A percentile compares a stretch with the other conserved stretches of the same genome.
Conservation (phyloP, 2,888 invertebrate species). For the Aplocera efformata region DNA sequence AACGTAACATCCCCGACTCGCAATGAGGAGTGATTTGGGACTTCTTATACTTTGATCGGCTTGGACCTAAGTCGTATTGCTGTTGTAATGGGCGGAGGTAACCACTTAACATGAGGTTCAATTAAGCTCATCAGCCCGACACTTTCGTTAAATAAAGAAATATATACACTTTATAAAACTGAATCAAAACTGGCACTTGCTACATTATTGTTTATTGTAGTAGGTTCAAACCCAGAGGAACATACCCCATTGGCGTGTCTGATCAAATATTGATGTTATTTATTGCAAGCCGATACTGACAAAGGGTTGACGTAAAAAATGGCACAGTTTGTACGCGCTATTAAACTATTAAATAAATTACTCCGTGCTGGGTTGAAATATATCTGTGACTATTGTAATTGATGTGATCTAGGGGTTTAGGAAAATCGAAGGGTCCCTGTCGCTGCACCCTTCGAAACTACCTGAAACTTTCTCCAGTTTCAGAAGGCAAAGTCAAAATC, state of each 20-base stretch:
- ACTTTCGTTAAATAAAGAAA: not conserved
- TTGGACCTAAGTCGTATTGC: too few species aligned
- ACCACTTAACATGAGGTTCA: too few species aligned
- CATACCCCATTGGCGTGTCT: slow-evolving; percentile 48
- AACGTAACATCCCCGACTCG: too few species aligned
- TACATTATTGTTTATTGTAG: not conserved
- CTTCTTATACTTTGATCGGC: too few species aligned
- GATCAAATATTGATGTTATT: slow-evolving; percentile 73
- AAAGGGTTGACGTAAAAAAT: slow-evolving; percentile 68
- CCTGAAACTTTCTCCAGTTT: too few species aligned
- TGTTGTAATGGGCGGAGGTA: too few species aligned
- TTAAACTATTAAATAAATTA: slow-evolving; percentile 61
- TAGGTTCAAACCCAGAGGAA: slow-evolving; percentile 3
- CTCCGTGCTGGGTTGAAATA: slow-evolving; percentile 23
- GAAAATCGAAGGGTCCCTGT: too few species aligned
- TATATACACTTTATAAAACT: not conserved
- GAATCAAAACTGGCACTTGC: slow-evolving; percentile 1
- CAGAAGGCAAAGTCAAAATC: too few species aligned
- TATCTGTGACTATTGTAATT: slow-evolving; percentile 1
- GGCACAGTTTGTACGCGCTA: slow-evolving; percentile 54
- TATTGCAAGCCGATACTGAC: slow-evolving; percentile 66
- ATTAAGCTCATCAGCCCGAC: too few species aligned
- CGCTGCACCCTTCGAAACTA: too few species aligned
- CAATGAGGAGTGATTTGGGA: too few species aligned
- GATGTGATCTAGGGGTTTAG: too few species aligned